phyloP scores from a whole-genome alignment of 2,797 vertebrate species.

The Chloroceryle inda region DNA sequence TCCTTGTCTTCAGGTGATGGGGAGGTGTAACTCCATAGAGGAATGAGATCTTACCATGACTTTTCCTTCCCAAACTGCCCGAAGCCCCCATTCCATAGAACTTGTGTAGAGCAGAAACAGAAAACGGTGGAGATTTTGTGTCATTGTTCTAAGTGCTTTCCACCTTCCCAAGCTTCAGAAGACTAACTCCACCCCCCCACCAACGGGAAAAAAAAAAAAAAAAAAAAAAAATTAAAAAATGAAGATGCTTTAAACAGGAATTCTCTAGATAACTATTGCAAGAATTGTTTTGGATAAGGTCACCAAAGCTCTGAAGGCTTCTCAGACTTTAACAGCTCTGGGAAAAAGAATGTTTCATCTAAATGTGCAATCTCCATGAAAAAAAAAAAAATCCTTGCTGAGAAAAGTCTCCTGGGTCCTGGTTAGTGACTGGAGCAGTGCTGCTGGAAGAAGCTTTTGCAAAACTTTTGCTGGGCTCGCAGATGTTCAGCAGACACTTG shows the following conservation, averaged over 20 bases:
- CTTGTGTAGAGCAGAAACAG: not conserved
- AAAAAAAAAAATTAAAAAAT: not conserved
- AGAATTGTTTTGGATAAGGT: not conserved
- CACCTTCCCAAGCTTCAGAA: not conserved
- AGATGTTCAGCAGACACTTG: fast-evolving
- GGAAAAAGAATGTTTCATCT: not conserved
- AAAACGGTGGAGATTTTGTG: not conserved
- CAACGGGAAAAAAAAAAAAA: no score
- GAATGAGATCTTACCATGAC: not conserved
- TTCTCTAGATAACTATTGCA: not conserved
- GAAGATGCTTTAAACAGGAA: not conserved
- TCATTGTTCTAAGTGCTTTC: not conserved
- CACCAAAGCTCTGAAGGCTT: not conserved
- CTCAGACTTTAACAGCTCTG: not conserved
- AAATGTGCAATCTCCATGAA: not conserved
- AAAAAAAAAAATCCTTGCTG: not conserved
- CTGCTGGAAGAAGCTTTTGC: not conserved
- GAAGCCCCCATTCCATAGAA: not conserved
- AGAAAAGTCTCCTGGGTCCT: not conserved
- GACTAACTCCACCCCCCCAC: no score
- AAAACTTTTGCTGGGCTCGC: not conserved
- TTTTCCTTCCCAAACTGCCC: not conserved
- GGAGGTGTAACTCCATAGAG: not conserved
- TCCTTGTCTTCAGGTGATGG: not conserved
- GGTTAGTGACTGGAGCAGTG: not conserved